These are phyloP conservation scores for Eumaeus atala DNA, from an alignment of 1,140 invertebrate genomes.

Conservation along the genomic window DNA sequence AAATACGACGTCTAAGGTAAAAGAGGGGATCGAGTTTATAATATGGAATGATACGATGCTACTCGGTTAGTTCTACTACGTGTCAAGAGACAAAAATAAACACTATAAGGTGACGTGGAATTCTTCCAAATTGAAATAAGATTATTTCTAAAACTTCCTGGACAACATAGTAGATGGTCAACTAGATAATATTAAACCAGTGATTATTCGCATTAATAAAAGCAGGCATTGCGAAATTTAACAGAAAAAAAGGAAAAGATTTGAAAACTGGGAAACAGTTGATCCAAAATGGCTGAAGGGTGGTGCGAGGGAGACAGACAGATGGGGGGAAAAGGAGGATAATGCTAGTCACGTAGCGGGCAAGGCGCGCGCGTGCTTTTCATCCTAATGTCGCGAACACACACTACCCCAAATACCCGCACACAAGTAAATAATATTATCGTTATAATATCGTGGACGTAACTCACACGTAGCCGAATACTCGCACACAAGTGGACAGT, in stretches of 20 bases:
- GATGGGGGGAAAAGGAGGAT: slow-evolving; percentile 61
- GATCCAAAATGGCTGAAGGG: slow-evolving; percentile 69
- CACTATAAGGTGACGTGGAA: too few species aligned
- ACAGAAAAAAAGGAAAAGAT: slow-evolving; percentile 57
- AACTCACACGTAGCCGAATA: slow-evolving; percentile 36
- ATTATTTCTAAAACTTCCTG: too few species aligned
- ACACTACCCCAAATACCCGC: slow-evolving; percentile 48
- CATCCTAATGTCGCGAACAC: slow-evolving; percentile 65
- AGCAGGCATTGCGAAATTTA: slow-evolving; percentile 63
- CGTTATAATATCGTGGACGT: too few species aligned
- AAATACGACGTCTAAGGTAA: too few species aligned
- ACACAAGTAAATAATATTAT: slow-evolving; percentile 32
- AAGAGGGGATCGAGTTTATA: too few species aligned
- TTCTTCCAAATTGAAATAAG: too few species aligned
- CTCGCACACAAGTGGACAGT: slow-evolving; percentile 43
- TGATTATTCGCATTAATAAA: slow-evolving; percentile 32
- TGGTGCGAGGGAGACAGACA: slow-evolving; percentile 58
- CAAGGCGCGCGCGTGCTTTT: slow-evolving; percentile 65
- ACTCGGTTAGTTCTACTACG: too few species aligned
- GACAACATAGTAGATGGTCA: neutral
- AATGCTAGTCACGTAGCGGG: slow-evolving; percentile 69
- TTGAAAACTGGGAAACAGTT: slow-evolving; percentile 66
- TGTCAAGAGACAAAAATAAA: too few species aligned
- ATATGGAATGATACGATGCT: too few species aligned
- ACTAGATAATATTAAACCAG: slow-evolving; percentile 22